Evolutionary conservation across 2,888 invertebrate species (phyloP).

Genomic region (Tricholauxania praeusta): DNA sequence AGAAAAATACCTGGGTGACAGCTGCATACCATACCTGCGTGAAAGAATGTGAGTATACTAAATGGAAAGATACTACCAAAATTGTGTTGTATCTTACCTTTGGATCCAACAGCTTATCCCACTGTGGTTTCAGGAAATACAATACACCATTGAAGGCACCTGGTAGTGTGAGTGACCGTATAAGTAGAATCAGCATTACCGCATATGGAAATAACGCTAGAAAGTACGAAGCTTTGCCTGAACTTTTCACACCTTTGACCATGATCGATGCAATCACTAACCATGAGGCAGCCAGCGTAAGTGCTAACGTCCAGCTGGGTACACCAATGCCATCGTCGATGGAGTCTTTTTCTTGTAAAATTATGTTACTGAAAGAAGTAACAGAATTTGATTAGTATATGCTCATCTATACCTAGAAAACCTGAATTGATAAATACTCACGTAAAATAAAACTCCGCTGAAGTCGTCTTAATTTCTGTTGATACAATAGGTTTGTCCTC

Average conservation of each 20-base stretch:
- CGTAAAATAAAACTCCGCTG: conserved; percentile 68
- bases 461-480: conserved; percentile 55
- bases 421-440: conserved; percentile 52
- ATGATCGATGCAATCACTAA: conserved; percentile 69
- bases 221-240: conserved; percentile 78
- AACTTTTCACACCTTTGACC: conserved; percentile 72
- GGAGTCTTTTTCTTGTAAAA: conserved; percentile 69
- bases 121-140: conserved; percentile 76
- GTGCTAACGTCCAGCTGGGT: conserved; percentile 71
- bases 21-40: conserved; percentile 74
- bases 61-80: no score
- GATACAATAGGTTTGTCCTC: conserved; percentile 31
- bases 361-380: conserved; percentile 66
- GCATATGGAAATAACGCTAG: conserved; percentile 77
- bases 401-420: no score
- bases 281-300: conserved; percentile 72
- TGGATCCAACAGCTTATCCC: conserved; percentile 69
- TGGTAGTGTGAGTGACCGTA: conserved; percentile 72
- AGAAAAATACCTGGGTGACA: conserved; percentile 75
- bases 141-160: conserved; percentile 75
- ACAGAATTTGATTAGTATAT: no score
- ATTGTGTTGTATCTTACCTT: conserved; percentile 44
- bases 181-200: conserved; percentile 73
- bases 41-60: neutral
- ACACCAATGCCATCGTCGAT: conserved; percentile 72